phyloP scores from a whole-genome alignment of 2,888 invertebrate genomes.

The Campoplex capitator region DNA sequence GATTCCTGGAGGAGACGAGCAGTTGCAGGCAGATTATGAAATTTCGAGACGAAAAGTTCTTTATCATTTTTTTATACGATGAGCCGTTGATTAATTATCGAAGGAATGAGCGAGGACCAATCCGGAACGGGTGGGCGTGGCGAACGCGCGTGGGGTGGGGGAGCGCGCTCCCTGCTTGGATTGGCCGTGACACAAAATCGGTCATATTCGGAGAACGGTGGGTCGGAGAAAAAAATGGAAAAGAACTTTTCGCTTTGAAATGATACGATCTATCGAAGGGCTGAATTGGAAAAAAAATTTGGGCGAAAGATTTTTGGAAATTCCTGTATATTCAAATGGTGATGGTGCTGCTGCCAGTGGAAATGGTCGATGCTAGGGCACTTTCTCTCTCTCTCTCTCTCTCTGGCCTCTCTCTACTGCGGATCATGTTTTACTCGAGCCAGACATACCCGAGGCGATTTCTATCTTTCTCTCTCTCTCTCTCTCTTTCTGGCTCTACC shows the following conservation, averaged over 20 bases:
- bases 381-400: conserved; percentile 35
- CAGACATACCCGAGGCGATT: conserved; percentile 68
- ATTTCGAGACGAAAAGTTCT: not conserved
- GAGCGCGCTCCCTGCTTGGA: not conserved
- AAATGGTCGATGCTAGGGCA: conserved; percentile 45
- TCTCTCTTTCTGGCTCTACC: conserved; percentile 18
- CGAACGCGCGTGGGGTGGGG: not conserved
- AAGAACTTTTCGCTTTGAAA: conserved; percentile 2
- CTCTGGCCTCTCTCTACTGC: conserved; percentile 43
- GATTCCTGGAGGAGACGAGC: no score
- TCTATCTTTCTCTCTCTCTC: conserved; percentile 35
- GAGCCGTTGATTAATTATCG: not conserved
- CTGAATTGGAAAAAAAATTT: not conserved
- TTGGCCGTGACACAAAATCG: not conserved
- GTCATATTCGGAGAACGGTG: not conserved
- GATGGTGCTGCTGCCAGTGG: conserved; percentile 4
- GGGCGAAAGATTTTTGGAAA: not conserved
- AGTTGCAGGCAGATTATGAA: not conserved
- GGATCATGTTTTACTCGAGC: conserved; percentile 64
- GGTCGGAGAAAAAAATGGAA: not conserved
- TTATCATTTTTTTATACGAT: not conserved
- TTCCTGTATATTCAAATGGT: conserved; percentile 17
- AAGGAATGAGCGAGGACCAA: not conserved
- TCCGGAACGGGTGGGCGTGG: not conserved
- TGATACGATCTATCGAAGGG: not conserved